phyloP scores from a whole-genome alignment of 2,888 invertebrate species.

The Eupithecia abbreviata region DNA sequence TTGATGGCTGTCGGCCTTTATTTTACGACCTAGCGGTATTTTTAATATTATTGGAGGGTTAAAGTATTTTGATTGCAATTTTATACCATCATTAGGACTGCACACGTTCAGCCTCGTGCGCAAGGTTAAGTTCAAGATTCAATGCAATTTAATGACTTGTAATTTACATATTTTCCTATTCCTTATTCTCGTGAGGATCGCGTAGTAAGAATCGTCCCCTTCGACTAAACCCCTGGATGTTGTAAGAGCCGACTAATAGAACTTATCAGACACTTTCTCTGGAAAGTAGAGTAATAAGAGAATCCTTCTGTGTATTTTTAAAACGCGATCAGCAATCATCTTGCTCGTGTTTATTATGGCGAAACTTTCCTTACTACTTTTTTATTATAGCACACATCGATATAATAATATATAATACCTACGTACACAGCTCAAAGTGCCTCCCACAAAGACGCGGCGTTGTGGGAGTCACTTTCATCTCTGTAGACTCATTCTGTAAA shows the following conservation, averaged over 20 bases:
- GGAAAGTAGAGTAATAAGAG: not conserved
- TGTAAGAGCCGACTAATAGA: no score
- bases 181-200: not conserved
- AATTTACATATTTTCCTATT: not conserved
- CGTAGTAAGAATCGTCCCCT: not conserved
- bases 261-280: not conserved
- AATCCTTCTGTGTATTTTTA: not conserved
- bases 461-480: no score
- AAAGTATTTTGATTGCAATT: conserved; percentile 7
- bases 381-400: no score
- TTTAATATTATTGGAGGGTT: conserved; percentile 12
- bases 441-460: no score
- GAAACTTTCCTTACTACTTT: no score
- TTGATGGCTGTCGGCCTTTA: conserved; percentile 14
- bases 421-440: no score
- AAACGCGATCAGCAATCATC: not conserved
- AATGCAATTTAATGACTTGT: conserved; percentile 3
- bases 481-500: no score
- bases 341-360: not conserved
- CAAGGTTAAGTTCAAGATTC: not conserved
- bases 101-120: not conserved
- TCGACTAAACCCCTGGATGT: not conserved
- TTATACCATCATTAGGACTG: conserved; percentile 2
- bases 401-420: no score
- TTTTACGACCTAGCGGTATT: conserved; percentile 17